Evolutionary conservation across 2,888 invertebrate genomes (phyloP).

Genomic region (Agelastica alni): DNA sequence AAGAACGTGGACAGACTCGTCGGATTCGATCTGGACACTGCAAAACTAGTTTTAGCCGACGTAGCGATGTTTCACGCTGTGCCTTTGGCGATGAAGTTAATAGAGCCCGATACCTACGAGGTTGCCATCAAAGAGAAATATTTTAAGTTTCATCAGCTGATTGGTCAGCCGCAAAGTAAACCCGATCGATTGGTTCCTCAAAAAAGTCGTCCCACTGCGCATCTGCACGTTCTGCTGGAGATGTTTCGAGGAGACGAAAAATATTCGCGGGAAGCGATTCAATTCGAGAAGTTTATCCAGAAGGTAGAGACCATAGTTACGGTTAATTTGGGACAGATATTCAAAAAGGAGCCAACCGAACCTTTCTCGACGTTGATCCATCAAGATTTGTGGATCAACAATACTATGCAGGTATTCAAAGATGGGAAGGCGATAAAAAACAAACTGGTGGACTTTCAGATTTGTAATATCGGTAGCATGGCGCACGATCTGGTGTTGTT

Average conservation of each 20-base stretch:
- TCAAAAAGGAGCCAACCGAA: neutral
- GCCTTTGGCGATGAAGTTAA: conserved; percentile 58
- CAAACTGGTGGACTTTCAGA: neutral
- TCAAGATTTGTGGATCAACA: neutral
- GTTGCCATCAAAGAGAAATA: too few relatives aligned
- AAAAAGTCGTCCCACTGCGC: too few relatives aligned
- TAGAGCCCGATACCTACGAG: conserved; percentile 51
- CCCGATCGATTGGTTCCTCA: too few relatives aligned
- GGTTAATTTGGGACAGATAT: neutral
- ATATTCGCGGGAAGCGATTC: neutral
- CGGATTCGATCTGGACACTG: conserved; percentile 57
- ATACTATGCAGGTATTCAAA: neutral
- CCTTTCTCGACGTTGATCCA: neutral
- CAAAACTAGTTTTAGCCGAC: conserved; percentile 52
- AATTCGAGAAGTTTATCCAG: neutral
- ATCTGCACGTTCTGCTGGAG: too few relatives aligned
- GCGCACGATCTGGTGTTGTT: neutral
- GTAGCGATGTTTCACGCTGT: conserved; percentile 61
- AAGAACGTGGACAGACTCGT: conserved; percentile 53
- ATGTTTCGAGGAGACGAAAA: too few relatives aligned
- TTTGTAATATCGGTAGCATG: neutral
- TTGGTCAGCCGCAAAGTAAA: too few relatives aligned
- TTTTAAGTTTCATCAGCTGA: too few relatives aligned
- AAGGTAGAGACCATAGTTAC: neutral
- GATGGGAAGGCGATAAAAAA: neutral